Conservation (phyloP, 2,888 invertebrate genomes). For the Patella pellucida region DNA sequence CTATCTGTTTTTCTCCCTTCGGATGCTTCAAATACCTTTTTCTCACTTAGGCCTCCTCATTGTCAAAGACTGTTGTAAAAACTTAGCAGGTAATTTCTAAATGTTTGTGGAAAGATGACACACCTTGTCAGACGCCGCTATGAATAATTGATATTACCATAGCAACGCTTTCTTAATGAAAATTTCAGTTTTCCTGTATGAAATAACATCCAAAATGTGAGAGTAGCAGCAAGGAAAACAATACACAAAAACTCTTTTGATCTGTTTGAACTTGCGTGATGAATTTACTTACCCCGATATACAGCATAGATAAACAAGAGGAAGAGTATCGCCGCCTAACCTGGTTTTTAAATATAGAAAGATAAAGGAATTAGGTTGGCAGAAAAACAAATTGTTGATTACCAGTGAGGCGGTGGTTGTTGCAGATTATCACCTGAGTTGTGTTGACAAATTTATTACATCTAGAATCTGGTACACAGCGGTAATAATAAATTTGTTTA, state of each 20-base stretch:
- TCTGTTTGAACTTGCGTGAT: neutral
- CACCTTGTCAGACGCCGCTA: neutral
- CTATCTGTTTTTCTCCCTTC: too few relatives aligned
- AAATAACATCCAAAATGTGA: neutral
- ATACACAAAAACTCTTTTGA: neutral
- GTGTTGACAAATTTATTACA: too few relatives aligned
- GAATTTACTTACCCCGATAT: neutral
- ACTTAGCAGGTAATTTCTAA: slow-evolving; percentile 12
- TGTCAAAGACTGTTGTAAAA: neutral
- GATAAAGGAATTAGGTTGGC: too few relatives aligned
- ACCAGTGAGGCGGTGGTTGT: too few relatives aligned
- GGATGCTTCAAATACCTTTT: neutral
- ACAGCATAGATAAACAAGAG: too few relatives aligned
- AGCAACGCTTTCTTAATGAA: slow-evolving; percentile 8
- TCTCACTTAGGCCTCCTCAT: neutral
- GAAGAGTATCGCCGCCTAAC: too few relatives aligned
- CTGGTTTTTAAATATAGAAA: too few relatives aligned
- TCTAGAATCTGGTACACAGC: too few relatives aligned
- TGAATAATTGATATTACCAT: slow-evolving; percentile 1
- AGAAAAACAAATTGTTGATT: too few relatives aligned
- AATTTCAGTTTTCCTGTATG: slow-evolving; percentile 4
- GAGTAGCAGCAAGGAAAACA: neutral
- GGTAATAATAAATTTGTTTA: too few relatives aligned
- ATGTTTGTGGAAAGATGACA: slow-evolving; percentile 7
- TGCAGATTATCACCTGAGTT: too few relatives aligned